phyloP scores from a whole-genome alignment of 2,113 vertebrate genomes.

The Oncorhynchus mykiss region DNA sequence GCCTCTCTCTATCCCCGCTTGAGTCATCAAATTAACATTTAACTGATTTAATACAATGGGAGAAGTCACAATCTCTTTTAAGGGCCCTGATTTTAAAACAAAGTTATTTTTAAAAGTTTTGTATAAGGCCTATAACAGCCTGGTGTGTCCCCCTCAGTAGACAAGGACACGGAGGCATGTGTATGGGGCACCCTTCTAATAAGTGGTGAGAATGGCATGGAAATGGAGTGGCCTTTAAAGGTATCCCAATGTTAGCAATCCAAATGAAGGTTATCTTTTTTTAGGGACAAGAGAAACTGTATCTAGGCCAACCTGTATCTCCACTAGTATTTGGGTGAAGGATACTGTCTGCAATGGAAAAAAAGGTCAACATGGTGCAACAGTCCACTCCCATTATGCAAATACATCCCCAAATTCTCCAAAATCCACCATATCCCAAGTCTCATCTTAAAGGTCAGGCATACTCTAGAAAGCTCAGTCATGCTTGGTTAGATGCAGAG shows the following conservation, averaged over 20 bases:
- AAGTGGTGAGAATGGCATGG: neutral
- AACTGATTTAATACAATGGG: neutral
- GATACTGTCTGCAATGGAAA: conserved; percentile 26
- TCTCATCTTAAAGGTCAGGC: conserved; percentile 62
- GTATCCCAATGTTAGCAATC: neutral
- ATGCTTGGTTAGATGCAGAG: conserved; percentile 31
- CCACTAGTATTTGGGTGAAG: conserved; percentile 7
- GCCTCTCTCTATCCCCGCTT: neutral
- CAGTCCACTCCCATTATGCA: conserved; percentile 41
- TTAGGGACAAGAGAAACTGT: neutral
- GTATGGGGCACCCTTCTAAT: neutral
- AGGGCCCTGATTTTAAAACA: neutral
- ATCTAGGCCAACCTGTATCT: neutral
- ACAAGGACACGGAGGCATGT: neutral
- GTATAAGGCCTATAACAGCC: neutral
- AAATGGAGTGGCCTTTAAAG: neutral
- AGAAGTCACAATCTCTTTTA: neutral
- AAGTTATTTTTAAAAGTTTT: neutral
- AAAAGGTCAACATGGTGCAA: conserved; percentile 53
- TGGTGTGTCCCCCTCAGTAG: neutral
- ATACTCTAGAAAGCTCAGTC: conserved; percentile 47
- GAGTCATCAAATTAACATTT: neutral
- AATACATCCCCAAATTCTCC: conserved; percentile 44
- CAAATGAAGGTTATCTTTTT: neutral
- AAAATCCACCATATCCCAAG: conserved; percentile 33